These are phyloP conservation scores for Cassiopea xamachana DNA, from an alignment of 30 jellyfish, hydroid and myxozoan genomes.

Conservation along the genomic window DNA sequence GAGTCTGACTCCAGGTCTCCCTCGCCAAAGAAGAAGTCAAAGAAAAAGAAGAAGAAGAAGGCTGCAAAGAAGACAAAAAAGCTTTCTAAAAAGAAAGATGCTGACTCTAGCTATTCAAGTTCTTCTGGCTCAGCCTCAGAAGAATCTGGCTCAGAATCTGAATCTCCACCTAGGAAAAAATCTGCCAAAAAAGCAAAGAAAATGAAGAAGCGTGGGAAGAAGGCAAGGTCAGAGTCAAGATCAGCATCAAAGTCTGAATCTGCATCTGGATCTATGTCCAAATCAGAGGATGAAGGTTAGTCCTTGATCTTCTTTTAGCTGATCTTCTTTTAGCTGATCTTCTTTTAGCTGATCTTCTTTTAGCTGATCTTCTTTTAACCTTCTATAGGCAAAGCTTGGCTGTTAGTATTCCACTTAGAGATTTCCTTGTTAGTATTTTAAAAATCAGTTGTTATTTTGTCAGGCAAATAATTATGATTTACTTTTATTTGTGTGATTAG, in stretches of 20 bases:
- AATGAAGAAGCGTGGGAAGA: slow-evolving; percentile 13
- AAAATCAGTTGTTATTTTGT: no score
- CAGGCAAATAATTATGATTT: no score
- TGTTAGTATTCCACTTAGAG: no score
- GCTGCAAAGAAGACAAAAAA: slow-evolving; percentile 17
- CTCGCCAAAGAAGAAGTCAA: slow-evolving; percentile 44
- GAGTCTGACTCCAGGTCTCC: slow-evolving; percentile 54
- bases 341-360: no score
- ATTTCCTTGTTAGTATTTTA: no score
- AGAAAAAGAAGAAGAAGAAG: slow-evolving; percentile 63
- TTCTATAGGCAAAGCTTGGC: no score
- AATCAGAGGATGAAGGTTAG: slow-evolving; percentile 22
- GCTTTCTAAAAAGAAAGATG: slow-evolving; percentile 27
- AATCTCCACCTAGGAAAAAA: slow-evolving; percentile 54
- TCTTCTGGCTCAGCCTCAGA: slow-evolving; percentile 45
- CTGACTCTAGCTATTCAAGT: slow-evolving; percentile 58
- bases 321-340: not conserved
- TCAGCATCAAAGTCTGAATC: slow-evolving; percentile 19
- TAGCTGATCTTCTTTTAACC: no score
- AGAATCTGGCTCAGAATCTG: slow-evolving; percentile 40
- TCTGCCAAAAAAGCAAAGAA: slow-evolving; percentile 32
- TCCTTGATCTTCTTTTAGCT: not conserved
- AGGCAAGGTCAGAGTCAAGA: slow-evolving; percentile 5
- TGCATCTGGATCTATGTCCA: slow-evolving; percentile 33
- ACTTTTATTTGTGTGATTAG: no score